phyloP scores from a whole-genome alignment of 1,140 invertebrate genomes.

The Lepidurus arcticus region DNA sequence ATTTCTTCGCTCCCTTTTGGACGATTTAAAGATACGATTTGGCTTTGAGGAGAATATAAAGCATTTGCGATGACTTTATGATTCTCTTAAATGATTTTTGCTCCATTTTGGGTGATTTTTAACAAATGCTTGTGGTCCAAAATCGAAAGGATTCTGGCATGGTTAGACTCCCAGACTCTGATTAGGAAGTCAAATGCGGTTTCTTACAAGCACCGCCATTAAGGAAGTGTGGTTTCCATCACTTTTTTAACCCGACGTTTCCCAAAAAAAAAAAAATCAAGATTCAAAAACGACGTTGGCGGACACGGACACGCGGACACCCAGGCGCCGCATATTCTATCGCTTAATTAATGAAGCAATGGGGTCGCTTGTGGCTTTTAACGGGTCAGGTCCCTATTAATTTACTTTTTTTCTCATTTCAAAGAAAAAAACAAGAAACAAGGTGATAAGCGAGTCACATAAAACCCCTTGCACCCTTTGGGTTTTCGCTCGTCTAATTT shows the following conservation, averaged over 20 bases:
- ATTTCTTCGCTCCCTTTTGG: no score
- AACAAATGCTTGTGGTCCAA: no score
- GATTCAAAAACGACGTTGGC: not conserved
- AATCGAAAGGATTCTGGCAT: no score
- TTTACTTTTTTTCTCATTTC: not conserved
- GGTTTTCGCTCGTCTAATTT: no score
- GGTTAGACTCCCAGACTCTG: no score
- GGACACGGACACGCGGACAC: not conserved
- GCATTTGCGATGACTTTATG: no score
- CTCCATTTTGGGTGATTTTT: no score
- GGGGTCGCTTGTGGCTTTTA: not conserved
- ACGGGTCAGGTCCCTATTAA: not conserved
- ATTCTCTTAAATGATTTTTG: no score
- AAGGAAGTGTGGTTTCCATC: constrained; percentile 12
- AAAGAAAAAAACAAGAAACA: not conserved
- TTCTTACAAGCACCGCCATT: not conserved
- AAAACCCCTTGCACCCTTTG: not conserved
- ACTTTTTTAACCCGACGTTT: not conserved
- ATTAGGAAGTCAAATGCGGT: not conserved
- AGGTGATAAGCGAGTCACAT: not conserved
- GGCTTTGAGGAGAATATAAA: no score
- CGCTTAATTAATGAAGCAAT: constrained; percentile 22
- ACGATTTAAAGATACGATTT: no score
- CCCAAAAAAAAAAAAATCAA: not conserved
- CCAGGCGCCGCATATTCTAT: constrained; percentile 12